phyloP scores from a whole-genome alignment of 2,113 vertebrate genomes.

The Xyliphius kryptos region DNA sequence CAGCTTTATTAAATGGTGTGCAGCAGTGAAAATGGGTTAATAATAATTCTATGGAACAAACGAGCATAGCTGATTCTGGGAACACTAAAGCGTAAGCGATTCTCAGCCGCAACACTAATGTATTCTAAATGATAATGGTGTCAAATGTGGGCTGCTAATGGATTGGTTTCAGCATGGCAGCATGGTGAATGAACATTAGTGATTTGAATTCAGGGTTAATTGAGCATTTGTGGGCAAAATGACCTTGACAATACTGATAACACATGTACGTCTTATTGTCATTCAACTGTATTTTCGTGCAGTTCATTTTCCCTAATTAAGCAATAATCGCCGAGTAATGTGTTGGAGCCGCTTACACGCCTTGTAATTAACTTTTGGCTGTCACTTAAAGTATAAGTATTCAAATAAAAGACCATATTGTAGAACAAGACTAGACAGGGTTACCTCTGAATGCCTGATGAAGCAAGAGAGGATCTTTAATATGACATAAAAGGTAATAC shows the following conservation, averaged over 20 bases:
- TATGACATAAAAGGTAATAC: too few species aligned
- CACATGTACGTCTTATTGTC: background rate
- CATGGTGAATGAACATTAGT: slow-evolving; percentile 20
- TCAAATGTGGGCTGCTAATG: slow-evolving; percentile 14
- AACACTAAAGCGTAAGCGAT: slow-evolving; percentile 11
- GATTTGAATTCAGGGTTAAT: slow-evolving; percentile 30
- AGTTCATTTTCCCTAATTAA: background rate
- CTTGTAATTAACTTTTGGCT: too few species aligned
- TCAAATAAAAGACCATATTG: too few species aligned
- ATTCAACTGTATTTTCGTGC: background rate
- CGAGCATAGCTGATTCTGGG: background rate
- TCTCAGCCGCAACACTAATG: slow-evolving; percentile 3
- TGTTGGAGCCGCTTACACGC: too few species aligned
- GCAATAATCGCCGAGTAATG: background rate
- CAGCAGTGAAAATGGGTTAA: background rate
- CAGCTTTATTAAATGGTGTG: background rate
- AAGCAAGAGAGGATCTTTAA: too few species aligned
- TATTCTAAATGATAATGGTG: slow-evolving; percentile 14
- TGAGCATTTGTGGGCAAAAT: slow-evolving; percentile 18
- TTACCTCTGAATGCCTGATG: background rate
- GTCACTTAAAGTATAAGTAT: too few species aligned
- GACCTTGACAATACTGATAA: slow-evolving; percentile 19
- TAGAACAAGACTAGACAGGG: background rate
- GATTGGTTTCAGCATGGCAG: slow-evolving; percentile 16
- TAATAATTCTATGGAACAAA: background rate